Base-by-base conservation (phyloP, 2,797 vertebrate genomes). In the Sebastes trivittatus region DNA sequence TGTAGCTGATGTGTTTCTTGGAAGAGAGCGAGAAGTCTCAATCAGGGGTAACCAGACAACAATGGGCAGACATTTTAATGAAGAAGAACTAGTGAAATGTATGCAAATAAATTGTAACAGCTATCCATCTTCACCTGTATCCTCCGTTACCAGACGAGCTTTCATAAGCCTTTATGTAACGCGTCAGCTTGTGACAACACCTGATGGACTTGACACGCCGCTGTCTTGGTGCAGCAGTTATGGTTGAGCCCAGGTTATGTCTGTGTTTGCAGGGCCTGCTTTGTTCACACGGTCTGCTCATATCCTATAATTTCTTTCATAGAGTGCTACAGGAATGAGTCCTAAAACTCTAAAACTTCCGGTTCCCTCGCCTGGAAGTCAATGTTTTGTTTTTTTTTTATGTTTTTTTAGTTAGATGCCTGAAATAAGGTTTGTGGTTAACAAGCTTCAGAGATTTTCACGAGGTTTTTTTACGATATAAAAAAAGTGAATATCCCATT, bases 121-220 rank as follows among this genome's bases (percentile, higher is more conserved):
- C n/a, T 38, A 66, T 69, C 20, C 20, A 32, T 85, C 67, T 81
- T 82, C 62, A 86, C 82, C 90, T 91, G 82, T 18, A 72, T 67
- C 65, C 79, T 69, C 73, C n/a, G 60, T 70, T 81, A 65, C 58
- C 54, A 65, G 68, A 76, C 23, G 52, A 61, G 80, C 77, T 79
- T 91, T 87, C 77, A 88, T 81, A 89, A 91, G 82, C 70, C 69
- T 90, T 91, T 89, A 90, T 80, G 72, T 89, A 89, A 88, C 2
- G 29, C 3, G 84, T 90, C 77, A 72, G 71, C 75, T 70, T 23
- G 42, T 90, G 82, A 88, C 83, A 79, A 78, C 70, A 86, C 76
- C 87, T 82, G 76, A 82, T 59, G 59, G 80, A 81, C 70, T 58
- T 77, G 80, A 74, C 80, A 83, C 70, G 52, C 58, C 1, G 38